These are phyloP conservation scores for Catocala fraxini DNA, from an alignment of 2,888 invertebrate genomes.

Conservation along the genomic window DNA sequence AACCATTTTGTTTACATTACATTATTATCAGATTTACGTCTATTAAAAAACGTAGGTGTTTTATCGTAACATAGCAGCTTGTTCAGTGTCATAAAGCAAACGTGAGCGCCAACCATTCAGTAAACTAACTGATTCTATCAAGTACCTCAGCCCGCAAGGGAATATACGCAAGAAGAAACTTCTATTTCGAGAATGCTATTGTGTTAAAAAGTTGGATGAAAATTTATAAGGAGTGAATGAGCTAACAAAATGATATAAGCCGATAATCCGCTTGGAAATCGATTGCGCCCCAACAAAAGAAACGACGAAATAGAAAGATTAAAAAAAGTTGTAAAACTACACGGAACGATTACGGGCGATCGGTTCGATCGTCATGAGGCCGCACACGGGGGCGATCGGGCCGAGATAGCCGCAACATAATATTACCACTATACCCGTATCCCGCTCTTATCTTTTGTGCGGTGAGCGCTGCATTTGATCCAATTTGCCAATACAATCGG, in stretches of 20 bases:
- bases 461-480: conserved; percentile 87
- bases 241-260: conserved; percentile 52
- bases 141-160: conserved; percentile 6
- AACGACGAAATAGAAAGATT: conserved; percentile 60
- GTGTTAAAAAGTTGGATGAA: conserved; percentile 44
- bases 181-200: conserved; percentile 32
- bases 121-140: conserved; percentile 11
- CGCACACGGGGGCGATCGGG: conserved; percentile 61
- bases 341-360: conserved; percentile 62
- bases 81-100: conserved; percentile 8
- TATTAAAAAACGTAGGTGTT: conserved; percentile 44
- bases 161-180: conserved; percentile 26
- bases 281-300: conserved; percentile 58
- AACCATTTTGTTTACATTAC: conserved; percentile 58
- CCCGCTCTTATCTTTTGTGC: conserved; percentile 83
- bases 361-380: conserved; percentile 60
- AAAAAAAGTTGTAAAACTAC: conserved; percentile 60
- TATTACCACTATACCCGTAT: conserved; percentile 74
- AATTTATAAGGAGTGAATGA: conserved; percentile 48
- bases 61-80: conserved; percentile 14
- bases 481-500: conserved; percentile 88
- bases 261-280: conserved; percentile 58
- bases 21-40: conserved; percentile 64
- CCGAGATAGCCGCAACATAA: conserved; percentile 75
- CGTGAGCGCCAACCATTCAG: neutral